phyloP scores from a whole-genome alignment of 1,140 invertebrate species.

The Chrysoperla carnea region DNA sequence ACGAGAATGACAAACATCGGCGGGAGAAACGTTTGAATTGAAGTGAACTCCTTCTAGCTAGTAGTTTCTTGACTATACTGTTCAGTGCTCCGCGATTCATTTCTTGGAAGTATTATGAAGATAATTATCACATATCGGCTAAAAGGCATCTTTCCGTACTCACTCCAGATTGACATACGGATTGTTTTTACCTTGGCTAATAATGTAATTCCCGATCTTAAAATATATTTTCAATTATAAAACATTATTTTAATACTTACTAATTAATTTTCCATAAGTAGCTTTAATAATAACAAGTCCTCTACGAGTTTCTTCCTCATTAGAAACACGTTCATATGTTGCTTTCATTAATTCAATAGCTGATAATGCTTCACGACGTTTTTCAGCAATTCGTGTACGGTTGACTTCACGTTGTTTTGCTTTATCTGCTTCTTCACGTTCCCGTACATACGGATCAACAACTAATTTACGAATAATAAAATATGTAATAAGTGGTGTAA shows the following conservation, averaged over 20 bases:
- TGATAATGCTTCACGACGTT: slow-evolving; percentile 63
- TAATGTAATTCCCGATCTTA: slow-evolving; percentile 5
- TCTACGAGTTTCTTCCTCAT: slow-evolving; percentile 57
- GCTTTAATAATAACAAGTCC: slow-evolving; percentile 78
- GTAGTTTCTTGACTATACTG: no score
- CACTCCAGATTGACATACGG: no score
- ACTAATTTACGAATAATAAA: slow-evolving; percentile 67
- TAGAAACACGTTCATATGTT: slow-evolving; percentile 54
- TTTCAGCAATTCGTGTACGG: slow-evolving; percentile 46
- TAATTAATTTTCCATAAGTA: slow-evolving; percentile 50
- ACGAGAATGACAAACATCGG: no score
- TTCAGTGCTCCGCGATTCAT: no score
- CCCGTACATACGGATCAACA: slow-evolving; percentile 68
- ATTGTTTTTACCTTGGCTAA: no score
- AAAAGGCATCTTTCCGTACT: no score
- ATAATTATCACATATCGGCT: no score
- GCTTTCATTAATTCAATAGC: slow-evolving; percentile 78
- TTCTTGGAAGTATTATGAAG: no score
- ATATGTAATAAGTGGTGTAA: slow-evolving; percentile 67
- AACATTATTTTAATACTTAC: no score
- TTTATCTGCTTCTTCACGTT: slow-evolving; percentile 55
- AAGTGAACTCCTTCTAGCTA: no score
- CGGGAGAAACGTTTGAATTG: no score
- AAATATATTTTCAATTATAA: neutral
- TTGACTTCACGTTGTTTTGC: slow-evolving; percentile 58